Conservation (phyloP, 2,797 vertebrate genomes). For the Iguana delicatissima region DNA sequence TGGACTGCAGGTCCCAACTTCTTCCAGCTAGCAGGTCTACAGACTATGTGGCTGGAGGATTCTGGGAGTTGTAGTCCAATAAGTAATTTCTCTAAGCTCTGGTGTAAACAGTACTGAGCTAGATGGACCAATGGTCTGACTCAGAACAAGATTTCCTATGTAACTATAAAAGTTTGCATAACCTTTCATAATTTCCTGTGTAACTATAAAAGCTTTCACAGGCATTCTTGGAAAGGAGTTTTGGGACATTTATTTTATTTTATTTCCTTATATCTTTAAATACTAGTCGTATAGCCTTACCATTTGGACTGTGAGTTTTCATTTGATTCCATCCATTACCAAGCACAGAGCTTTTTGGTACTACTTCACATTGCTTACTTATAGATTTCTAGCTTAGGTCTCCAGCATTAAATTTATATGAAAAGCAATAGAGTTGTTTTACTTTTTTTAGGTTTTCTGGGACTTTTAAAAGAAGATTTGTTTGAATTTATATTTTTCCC, state of each 20-base stretch:
- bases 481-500: constrained; percentile 48
- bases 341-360: neutral
- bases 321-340: neutral
- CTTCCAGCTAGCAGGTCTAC: no score
- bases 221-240: neutral
- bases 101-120: neutral
- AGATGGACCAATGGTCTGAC: neutral
- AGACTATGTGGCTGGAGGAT: no score
- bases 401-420: neutral
- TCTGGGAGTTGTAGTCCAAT: no score
- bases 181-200: neutral
- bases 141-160: neutral
- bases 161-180: no score
- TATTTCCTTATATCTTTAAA: neutral
- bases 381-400: neutral
- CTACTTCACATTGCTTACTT: neutral
- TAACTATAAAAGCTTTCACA: neutral
- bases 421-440: constrained; percentile 14
- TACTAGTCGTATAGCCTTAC: no score
- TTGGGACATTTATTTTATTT: neutral
- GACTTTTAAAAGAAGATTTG: constrained; percentile 23
- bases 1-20: no score
- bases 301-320: neutral
- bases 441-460: constrained; percentile 1
- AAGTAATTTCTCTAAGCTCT: no score